Evolutionary conservation across 2,888 invertebrate species (phyloP), one percentile per base, ranked within the genome.

Genomic region (Bembecia ichneumoniformis): DNA sequence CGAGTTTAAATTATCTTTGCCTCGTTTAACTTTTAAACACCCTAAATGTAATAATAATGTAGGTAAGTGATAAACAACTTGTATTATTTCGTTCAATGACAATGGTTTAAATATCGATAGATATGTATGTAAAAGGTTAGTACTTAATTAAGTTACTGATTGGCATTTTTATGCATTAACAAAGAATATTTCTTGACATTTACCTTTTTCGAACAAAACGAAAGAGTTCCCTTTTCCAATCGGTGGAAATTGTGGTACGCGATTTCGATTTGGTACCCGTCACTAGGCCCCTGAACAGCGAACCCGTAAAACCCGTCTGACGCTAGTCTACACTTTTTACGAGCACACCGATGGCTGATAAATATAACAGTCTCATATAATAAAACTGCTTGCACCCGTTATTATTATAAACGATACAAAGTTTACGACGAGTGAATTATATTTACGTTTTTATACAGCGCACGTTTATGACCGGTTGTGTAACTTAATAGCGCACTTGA

Each of bases 401-500:
- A 70, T 71, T 72, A 71, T 74, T 67, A 71, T 66, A 71, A 73
- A 73, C 64, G 72, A 69, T 70, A 68, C 64, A 64, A 58, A 59
- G 59, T 64, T 71, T 65, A 70, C 72, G 71, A 71, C 63, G 63
- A 62, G 58, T 47, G 47, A 53, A 53, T 60, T 62, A 63, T 65
- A 65, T 82, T 78, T 72, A 78, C 74, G 71, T 81, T 82, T 82
- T 84, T 83, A 81, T 82, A 76, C 70, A 28, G 9, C 74, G 73
- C 66, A 74, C 36, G 43, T 80, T 84, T 83, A 84, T 79, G 69
- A 77, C 74, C 66, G 68, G 80, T 82, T 82, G 76, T 82, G 82
- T 75, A 84, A 83, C 75, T 82, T 84, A 82, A 86, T 80, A 71
- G 77, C 76, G 75, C 68, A 77, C 86, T 86, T 87, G 86, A 87